Evolutionary conservation across 1,140 invertebrate genomes (phyloP).

Genomic region (Mesaphorura yosii): DNA sequence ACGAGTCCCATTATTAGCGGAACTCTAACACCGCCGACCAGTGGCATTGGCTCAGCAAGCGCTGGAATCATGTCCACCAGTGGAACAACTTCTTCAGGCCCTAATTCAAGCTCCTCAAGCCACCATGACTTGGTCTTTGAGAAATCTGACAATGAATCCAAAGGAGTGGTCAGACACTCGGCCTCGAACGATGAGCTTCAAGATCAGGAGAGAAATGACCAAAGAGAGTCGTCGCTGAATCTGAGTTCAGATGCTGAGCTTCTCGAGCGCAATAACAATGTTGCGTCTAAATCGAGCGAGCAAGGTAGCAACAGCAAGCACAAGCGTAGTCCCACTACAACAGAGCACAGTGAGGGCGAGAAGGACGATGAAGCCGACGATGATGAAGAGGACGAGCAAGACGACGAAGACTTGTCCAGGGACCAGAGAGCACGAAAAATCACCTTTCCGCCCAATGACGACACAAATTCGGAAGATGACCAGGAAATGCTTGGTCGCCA

Average conservation of each 20-base stretch:
- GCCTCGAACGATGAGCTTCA: too few relatives aligned
- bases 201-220: too few relatives aligned
- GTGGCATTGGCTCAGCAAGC: slow-evolving; percentile 23
- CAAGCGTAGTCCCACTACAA: not conserved
- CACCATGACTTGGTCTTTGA: slow-evolving; percentile 19
- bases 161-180: too few relatives aligned
- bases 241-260: too few relatives aligned
- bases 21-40: slow-evolving; percentile 23
- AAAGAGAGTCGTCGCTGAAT: too few relatives aligned
- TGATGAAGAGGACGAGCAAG: too few relatives aligned
- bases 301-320: not conserved
- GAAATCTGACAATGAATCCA: too few relatives aligned
- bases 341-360: too few relatives aligned
- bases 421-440: too few relatives aligned
- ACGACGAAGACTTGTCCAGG: not conserved
- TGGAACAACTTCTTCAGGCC: slow-evolving; percentile 27
- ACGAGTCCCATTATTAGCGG: slow-evolving; percentile 17
- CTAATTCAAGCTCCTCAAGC: slow-evolving; percentile 26
- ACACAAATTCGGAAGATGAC: not conserved
- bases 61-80: slow-evolving; percentile 1
- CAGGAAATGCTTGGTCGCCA: not conserved
- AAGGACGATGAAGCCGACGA: too few relatives aligned
- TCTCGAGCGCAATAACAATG: not conserved
- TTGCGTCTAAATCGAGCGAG: not conserved
- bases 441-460: not conserved